These are phyloP conservation scores for Brachionus koreanus DNA, from an alignment of 1,140 invertebrate species.

Conservation along the genomic window DNA sequence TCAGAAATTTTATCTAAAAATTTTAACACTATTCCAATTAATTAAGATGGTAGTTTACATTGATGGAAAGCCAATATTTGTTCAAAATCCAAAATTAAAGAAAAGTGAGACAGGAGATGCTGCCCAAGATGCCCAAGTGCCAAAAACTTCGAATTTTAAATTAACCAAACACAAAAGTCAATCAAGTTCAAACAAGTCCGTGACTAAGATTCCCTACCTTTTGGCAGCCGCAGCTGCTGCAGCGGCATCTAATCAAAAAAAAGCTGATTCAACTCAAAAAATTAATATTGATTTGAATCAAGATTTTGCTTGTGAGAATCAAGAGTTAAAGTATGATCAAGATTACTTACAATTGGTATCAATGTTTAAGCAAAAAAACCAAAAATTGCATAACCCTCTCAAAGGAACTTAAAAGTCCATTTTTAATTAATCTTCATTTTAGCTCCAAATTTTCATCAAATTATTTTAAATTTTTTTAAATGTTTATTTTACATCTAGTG, in stretches of 20 bases:
- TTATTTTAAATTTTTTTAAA: background rate
- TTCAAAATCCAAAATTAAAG: constrained; percentile 26
- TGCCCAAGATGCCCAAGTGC: constrained; percentile 2
- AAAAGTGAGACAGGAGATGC: background rate
- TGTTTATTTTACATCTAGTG: constrained; percentile 2
- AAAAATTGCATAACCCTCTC: constrained; percentile 22
- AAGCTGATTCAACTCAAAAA: background rate
- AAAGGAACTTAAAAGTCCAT: background rate
- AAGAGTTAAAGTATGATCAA: constrained; percentile 2
- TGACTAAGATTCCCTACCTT: background rate
- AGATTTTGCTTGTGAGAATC: background rate
- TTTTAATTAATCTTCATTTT: background rate
- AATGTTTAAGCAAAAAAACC: constrained; percentile 38
- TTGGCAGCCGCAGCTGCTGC: constrained; percentile 15
- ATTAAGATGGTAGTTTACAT: constrained; percentile 24
- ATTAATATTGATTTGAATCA: background rate
- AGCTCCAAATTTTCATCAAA: background rate
- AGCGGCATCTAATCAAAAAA: background rate
- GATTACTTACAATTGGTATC: constrained; percentile 12
- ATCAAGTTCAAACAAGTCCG: background rate
- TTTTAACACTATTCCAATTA: background rate
- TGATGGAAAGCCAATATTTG: constrained; percentile 29
- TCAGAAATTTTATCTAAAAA: no score
- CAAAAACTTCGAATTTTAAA: background rate
- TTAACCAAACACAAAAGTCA: background rate